Evolutionary conservation across 1,140 invertebrate genomes (phyloP).

Genomic region (Drosophila pallidifrons): DNA sequence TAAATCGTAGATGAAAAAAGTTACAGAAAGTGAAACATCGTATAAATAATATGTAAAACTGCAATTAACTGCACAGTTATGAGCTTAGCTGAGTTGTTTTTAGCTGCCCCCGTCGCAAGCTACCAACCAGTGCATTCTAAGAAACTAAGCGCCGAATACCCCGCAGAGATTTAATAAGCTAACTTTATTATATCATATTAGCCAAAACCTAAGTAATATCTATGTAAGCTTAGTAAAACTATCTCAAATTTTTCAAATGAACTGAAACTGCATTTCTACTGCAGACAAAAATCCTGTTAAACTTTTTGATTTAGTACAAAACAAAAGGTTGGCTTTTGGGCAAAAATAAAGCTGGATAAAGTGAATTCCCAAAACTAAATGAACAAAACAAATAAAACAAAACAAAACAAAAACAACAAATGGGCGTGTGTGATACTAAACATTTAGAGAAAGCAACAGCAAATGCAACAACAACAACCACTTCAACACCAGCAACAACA

Average conservation of each 20-base stretch:
- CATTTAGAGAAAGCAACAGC: slow-evolving; percentile 68
- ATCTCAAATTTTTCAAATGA: slow-evolving; percentile 63
- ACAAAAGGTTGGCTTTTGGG: slow-evolving; percentile 29
- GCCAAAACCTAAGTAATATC: slow-evolving; percentile 45
- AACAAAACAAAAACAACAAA: slow-evolving; percentile 38
- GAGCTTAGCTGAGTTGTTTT: slow-evolving; percentile 69
- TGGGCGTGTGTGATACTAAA: slow-evolving; percentile 80
- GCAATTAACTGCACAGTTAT: slow-evolving; percentile 69
- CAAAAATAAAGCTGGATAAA: not conserved
- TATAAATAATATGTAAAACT: slow-evolving; percentile 45
- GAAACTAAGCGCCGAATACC: slow-evolving; percentile 18
- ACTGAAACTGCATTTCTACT: slow-evolving; percentile 50
- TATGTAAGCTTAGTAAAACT: slow-evolving; percentile 46
- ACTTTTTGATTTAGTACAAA: slow-evolving; percentile 56
- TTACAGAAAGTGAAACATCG: slow-evolving; percentile 6
- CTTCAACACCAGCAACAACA: slow-evolving; percentile 36
- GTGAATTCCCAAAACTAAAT: not conserved
- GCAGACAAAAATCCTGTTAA: slow-evolving; percentile 26
- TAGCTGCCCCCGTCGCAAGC: slow-evolving; percentile 24
- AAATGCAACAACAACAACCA: slow-evolving; percentile 64
- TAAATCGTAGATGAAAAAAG: not conserved
- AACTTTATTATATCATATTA: slow-evolving; percentile 58
- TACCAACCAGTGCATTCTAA: slow-evolving; percentile 55
- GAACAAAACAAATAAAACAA: slow-evolving; percentile 31
- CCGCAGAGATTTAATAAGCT: slow-evolving; percentile 34